Base-by-base conservation (phyloP, 1,140 invertebrate species). In the Grapholita molesta region DNA sequence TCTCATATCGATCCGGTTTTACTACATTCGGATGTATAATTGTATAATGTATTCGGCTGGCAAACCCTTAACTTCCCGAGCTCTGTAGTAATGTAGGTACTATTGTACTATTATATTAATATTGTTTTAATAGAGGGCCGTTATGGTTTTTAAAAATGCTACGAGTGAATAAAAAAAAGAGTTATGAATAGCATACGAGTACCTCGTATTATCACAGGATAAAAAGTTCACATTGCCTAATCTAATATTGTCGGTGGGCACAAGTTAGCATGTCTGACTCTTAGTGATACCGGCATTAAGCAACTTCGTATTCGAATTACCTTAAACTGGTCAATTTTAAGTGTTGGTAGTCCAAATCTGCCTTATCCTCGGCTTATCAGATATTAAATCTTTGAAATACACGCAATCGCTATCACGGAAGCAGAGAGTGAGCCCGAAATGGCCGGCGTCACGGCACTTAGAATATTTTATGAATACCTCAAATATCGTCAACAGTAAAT, bases 331-430 rank as follows among this genome's bases (percentile, higher is more conserved):
- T 61, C 55, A 61, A 28, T 28, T 61, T 61, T 61, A 61, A 61
- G 55, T 32, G 55, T 61, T 61, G 55, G 24, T 18, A 61, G 55
- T 32, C 55, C 55, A 28, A 61, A 61, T 61, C 55, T 61, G 24
- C 25, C 25, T 61, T 61, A 61, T 61, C 55, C 8, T 61, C 15
- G 55, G 28, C 55, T 61, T 32, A 61, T 61, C 55, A 15, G 55
- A 61, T 61, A 61, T 30, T 61, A 61, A 61, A 61, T 61, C 55
- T 30, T 8, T 25, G 28, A 61, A 61, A 61, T 15, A 61, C 55
- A 61, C 55, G 55, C 55, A 25, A 61, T 30, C 55, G 55, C 55
- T 61, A 61, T 61, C 55, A 61, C 55, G 55, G 55, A 61, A 61
- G 55, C 55, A 25, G 23, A 61, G 24, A 28, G 55, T 30, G 12